phyloP scores from a whole-genome alignment of 2,888 invertebrate species.

The Lithosia quadra region DNA sequence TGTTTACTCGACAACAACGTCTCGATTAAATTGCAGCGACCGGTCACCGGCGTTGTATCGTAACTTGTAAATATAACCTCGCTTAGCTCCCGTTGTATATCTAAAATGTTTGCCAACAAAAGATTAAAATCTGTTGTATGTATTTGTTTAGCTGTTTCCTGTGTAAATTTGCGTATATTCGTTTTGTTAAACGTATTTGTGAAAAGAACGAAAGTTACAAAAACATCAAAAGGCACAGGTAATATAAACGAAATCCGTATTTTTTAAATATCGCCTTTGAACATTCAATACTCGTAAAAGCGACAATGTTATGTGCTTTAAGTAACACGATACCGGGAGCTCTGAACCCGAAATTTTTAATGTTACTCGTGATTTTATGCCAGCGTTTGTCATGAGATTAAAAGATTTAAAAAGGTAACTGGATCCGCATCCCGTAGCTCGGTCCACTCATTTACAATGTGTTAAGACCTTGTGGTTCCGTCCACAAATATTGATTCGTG shows the following conservation, averaged over 20 bases:
- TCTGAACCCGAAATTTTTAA: conserved; percentile 41
- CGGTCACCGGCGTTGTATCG: neutral
- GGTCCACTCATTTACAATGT: conserved; percentile 41
- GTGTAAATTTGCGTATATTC: neutral
- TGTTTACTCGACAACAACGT: neutral
- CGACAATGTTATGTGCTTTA: conserved; percentile 40
- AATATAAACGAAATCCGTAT: conserved; percentile 24
- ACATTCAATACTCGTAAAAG: conserved; percentile 35
- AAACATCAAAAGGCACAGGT: conserved; percentile 23
- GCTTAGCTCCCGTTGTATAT: neutral
- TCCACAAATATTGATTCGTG: conserved; percentile 58
- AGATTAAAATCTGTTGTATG: neutral
- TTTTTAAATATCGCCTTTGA: conserved; percentile 40
- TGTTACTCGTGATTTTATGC: conserved; percentile 28
- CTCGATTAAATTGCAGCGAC: neutral
- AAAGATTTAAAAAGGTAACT: conserved; percentile 37
- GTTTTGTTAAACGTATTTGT: neutral
- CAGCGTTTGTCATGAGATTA: conserved; percentile 41
- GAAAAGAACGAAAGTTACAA: conserved; percentile 11
- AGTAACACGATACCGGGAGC: conserved; percentile 39
- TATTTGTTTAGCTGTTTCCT: neutral
- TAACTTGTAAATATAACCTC: neutral
- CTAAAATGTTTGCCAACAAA: neutral
- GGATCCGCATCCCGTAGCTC: conserved; percentile 37
- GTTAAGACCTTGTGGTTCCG: conserved; percentile 33